Evolutionary conservation across 1,140 invertebrate genomes (phyloP), one percentile per base, ranked within the genome.

Genomic region (Drosophila ercepeae): DNA sequence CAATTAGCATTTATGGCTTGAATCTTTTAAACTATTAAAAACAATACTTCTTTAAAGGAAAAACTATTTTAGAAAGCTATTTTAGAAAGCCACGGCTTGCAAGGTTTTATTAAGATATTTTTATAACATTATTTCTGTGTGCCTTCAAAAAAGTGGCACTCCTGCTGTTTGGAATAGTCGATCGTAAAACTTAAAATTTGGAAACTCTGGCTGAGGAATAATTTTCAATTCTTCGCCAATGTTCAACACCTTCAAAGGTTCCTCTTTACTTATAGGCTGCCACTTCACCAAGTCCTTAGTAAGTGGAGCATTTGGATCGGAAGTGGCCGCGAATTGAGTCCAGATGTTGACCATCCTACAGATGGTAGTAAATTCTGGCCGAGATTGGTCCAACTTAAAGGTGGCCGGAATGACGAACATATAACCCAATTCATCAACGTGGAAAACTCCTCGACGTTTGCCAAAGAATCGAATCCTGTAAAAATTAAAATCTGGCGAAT

Each of bases 371-470:
- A 86, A 91, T 21, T 88, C 89, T 8, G 53, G 50, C 0, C 89
- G 58, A 11, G 74, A 76, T 4, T 59, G 64, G 19, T 91, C 82
- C 71, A 90, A 49, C 54, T 92, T 91, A 11, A 79, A 74, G 18
- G 91, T 91, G 23, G 92, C 67, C 16, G 79, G 77, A 21, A 91
- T 92, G 50, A 92, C 91, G 73, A 94, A 95, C 7, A 95, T 60
- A 81, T 94, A 95, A 49, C 93, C 92, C 3, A 95, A 29, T 42
- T 95, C 94, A 65, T 95, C 94, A 0, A 91, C 93, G 79, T 95
- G 94, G 51, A 77, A 90, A 3, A 92, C 92, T 16, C 94, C 93
- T 4, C 91, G 55, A 1, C 41, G 36, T 1, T 60, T 68, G 0
- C 77, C 83, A n/a, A 50, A 14, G 3, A 23, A 49, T 6, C 73